Evolutionary conservation across 2,797 vertebrate genomes (phyloP), one percentile per base, ranked within the genome.

Genomic region (Graptemys geographica): DNA sequence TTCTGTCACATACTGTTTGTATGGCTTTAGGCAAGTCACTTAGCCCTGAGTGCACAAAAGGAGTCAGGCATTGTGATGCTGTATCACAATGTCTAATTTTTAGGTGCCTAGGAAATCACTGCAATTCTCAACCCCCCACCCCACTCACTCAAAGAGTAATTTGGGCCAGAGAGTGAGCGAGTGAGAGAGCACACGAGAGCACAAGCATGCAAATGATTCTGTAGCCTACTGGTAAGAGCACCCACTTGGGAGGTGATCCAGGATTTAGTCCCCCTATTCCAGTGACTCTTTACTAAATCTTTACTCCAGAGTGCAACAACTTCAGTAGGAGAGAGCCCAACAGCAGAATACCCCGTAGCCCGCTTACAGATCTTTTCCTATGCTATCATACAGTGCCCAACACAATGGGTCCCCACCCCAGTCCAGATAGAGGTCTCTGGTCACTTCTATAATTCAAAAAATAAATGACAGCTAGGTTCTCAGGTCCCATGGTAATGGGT

Each of bases 401-500:
- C 52, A 11, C 28, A 81, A 37, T 9, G 37, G 86, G 28, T 27
- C 21, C 55, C 55, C 21, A 10, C 28, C 91, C 33, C 55, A 23
- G 21, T 51, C 51, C 31, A 57, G 51, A 19, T 25, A 72, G 6
- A 0, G 0, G 1, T 65, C 69, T 83, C 44, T 23, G 19, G 37
- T 53, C 41, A 6, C 37, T 65, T 28, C 2, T 0, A n/a, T n/a
- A 27, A 55, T 65, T 80, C 47, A 25, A 82, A n/a, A 81, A 76
- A 82, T 0, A 7, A 19, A 5, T 12, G 74, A 8, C 0, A 0
- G 28, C 21, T 12, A 28, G 44, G 5, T 52, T 12, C 41, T 83
- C n/a, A 1, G 7, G 23, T 6, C 72, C 0, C 0, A 9, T 37
- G 37, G 1, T 69, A 1, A 0, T 59, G 33, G 27, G 49, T 57